Percentiles rank a stretch among this genome's conserved stretches.
These are phyloP conservation scores for Xanthia icteritia DNA, from an alignment of 2,888 invertebrate genomes.

Conservation along the genomic window DNA sequence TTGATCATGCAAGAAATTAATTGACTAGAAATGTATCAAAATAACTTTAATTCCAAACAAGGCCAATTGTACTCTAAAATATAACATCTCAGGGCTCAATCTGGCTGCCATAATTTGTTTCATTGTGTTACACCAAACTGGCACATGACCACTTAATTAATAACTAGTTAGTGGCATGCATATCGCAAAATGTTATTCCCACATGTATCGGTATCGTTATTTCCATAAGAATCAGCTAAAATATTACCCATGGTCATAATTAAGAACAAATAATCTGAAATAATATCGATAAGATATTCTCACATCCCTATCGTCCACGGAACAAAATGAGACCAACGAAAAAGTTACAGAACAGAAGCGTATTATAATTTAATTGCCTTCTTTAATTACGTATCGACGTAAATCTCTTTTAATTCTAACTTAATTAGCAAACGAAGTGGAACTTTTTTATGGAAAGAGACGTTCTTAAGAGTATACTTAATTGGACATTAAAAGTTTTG, in stretches of 20 bases:
- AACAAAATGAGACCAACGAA: slow-evolving; percentile 53
- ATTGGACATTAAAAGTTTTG: slow-evolving; percentile 51
- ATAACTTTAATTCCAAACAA: not conserved
- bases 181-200: not conserved
- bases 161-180: not conserved
- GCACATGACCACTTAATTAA: no score
- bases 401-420: slow-evolving; percentile 60
- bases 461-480: slow-evolving; percentile 41
- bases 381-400: slow-evolving; percentile 64
- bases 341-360: slow-evolving; percentile 61
- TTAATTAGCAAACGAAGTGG: slow-evolving; percentile 60
- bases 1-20: not conserved
- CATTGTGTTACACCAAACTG: not conserved
- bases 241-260: not conserved
- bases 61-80: not conserved
- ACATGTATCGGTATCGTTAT: not conserved
- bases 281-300: slow-evolving; percentile 20
- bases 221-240: not conserved
- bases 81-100: not conserved
- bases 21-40: not conserved
- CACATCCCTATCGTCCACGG: slow-evolving; percentile 26
- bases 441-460: slow-evolving; percentile 44
- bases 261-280: not conserved
- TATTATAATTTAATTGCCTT: slow-evolving; percentile 67
- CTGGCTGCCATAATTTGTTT: not conserved